phyloP scores from a whole-genome alignment of 2,888 invertebrate species.

The Drosophila histrio region DNA sequence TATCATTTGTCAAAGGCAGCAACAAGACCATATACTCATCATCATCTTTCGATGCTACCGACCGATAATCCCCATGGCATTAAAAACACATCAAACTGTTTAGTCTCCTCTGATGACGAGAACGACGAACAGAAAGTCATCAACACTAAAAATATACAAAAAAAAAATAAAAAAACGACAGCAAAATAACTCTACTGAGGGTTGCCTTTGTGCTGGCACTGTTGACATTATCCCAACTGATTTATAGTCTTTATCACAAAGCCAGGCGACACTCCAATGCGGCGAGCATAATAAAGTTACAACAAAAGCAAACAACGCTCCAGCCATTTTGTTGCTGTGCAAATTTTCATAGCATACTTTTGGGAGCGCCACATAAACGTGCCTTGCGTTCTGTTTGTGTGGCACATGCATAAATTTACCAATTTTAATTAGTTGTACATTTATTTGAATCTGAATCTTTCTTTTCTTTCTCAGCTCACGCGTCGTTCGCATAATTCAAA shows the following conservation, averaged over 20 bases:
- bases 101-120: conserved; percentile 13
- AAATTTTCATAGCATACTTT: conserved; percentile 43
- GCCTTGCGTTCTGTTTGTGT: background rate
- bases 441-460: conserved; percentile 7
- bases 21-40: conserved; percentile 16
- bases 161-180: background rate
- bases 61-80: conserved; percentile 58
- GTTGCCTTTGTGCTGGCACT: conserved; percentile 13
- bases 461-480: background rate
- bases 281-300: conserved; percentile 52
- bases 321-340: conserved; percentile 13
- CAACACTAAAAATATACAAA: conserved; percentile 53
- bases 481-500: conserved; percentile 21
- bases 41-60: conserved; percentile 17
- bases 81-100: conserved; percentile 70
- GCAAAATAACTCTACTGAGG: conserved; percentile 45
- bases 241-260: conserved; percentile 70
- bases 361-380: conserved; percentile 20
- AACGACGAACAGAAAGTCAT: conserved; percentile 42
- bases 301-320: conserved; percentile 16
- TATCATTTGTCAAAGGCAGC: conserved; percentile 58
- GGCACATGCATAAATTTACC: conserved; percentile 31
- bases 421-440: conserved; percentile 47
- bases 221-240: conserved; percentile 71
- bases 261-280: conserved; percentile 58